These are phyloP conservation scores for Hydraecia micacea DNA, from an alignment of 2,888 invertebrate genomes.

Conservation along the genomic window DNA sequence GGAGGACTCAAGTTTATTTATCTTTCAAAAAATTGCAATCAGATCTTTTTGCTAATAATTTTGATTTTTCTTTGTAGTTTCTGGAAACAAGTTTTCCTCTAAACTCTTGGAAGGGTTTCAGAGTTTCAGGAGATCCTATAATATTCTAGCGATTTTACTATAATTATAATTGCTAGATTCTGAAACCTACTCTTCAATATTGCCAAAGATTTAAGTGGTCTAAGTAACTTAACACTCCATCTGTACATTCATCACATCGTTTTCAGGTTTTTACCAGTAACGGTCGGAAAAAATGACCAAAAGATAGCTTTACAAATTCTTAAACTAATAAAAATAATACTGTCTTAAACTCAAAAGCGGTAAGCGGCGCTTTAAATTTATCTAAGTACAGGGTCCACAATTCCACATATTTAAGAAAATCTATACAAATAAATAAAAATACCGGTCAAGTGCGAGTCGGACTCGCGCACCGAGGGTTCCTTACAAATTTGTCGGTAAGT, in stretches of 20 bases:
- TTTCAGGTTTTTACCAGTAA: not conserved
- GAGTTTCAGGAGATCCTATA: not conserved
- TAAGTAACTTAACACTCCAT: not conserved
- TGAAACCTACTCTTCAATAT: not conserved
- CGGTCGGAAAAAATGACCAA: not conserved
- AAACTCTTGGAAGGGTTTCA: not conserved
- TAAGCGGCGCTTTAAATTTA: too few species aligned
- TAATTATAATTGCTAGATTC: too few species aligned
- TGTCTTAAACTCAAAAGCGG: not conserved
- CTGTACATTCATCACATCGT: not conserved
- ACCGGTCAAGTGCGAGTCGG: too few species aligned
- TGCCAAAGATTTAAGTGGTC: not conserved
- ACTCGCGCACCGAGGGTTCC: too few species aligned
- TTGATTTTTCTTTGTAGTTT: not conserved
- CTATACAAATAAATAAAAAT: too few species aligned
- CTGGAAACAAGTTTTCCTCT: not conserved
- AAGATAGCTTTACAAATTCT: too few species aligned
- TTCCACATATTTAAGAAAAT: not conserved
- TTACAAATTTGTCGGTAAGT: too few species aligned
- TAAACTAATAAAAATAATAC: not conserved
- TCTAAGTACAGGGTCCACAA: too few species aligned
- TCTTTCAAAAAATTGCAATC: too few species aligned
- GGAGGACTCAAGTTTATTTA: constrained; percentile 2
- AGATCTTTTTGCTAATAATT: not conserved
- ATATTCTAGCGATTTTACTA: not conserved